Conservation (phyloP, 2,113 vertebrate species). For the Vimba vimba region DNA sequence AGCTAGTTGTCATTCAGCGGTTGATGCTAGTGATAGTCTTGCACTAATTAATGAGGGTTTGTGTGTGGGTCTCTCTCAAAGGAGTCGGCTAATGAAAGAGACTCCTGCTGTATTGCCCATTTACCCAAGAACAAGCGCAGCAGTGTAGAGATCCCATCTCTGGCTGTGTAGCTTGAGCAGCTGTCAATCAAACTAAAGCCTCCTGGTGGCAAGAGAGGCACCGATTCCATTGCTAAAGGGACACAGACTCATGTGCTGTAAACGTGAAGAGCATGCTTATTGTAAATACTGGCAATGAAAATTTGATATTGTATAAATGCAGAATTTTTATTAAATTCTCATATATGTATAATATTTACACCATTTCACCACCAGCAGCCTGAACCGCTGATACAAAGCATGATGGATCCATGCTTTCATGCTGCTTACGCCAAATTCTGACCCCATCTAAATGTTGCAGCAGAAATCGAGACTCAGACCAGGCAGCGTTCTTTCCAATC, state of each 20-base stretch:
- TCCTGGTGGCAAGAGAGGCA: background rate
- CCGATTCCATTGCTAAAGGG: background rate
- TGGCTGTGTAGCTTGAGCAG: slow-evolving; percentile 24
- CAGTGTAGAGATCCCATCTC: slow-evolving; percentile 19
- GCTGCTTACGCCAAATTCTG: too few species aligned
- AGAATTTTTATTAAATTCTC: background rate
- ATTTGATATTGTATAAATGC: background rate
- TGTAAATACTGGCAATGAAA: background rate
- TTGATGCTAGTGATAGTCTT: slow-evolving; percentile 20
- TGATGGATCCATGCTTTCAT: too few species aligned
- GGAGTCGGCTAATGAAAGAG: slow-evolving; percentile 32
- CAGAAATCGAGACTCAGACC: too few species aligned
- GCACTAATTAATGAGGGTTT: slow-evolving; percentile 27
- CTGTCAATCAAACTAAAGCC: slow-evolving; percentile 39
- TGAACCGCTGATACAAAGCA: too few species aligned
- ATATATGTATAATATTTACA: too few species aligned
- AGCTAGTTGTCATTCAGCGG: slow-evolving; percentile 25
- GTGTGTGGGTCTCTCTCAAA: slow-evolving; percentile 29
- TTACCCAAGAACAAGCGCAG: slow-evolving; percentile 23
- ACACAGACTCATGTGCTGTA: background rate
- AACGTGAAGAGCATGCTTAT: background rate
- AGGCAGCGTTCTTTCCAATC: too few species aligned
- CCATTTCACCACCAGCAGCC: too few species aligned
- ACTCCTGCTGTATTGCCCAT: slow-evolving; percentile 36
- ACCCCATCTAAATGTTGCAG: too few species aligned